Base-by-base conservation (phyloP, 2,888 invertebrate genomes). In the Pammene aurita region DNA sequence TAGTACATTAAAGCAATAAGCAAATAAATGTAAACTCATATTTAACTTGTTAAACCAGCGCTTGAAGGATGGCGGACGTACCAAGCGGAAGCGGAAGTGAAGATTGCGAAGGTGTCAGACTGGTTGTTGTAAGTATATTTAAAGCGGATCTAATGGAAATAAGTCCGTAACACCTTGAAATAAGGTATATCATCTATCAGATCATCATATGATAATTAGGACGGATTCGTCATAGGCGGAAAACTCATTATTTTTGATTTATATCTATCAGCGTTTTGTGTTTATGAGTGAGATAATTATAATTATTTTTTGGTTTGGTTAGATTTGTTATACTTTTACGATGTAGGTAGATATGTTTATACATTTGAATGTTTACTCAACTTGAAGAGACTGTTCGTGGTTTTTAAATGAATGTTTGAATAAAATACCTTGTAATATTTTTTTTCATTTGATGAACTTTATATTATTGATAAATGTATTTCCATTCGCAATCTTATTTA, bases 21-120 rank as follows among this genome's bases (percentile, higher is more conserved):
- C 9, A 38, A 9, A 9, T 9, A 0, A 38, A 38, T 38, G 38
- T 6, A 38, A 9, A 38, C 9, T 38, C 6, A 38, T n/a, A n/a
- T 58, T 26, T 58, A 44, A 26, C 7, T 34, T 11, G 18, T n/a
- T 26, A 14, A 18, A 26, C 26, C 2, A 42, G n/a, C 13, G 1
- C 52, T 0, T 34, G n/a, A 56, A 48, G 14, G 5, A 69, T 69
- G 69, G 65, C 60, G 13, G 65, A 69, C 38, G 13, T 34, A 7
- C 55, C 64, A 41, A 50, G 61, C 61, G 70, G 70, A 70, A 70
- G 65, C 61, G 65, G 66, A 70, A 70, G 66, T 42, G 70, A 70
- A 48, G 70, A 66, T 41, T 56, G 54, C 55, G 66, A 61, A 44
- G 65, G 66, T n/a, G 65, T 70, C 6, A 55, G 70, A 52, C 66